These are phyloP conservation scores for Anguilla pacifica DNA, from an alignment of 2,797 vertebrate genomes.

Conservation along the genomic window DNA sequence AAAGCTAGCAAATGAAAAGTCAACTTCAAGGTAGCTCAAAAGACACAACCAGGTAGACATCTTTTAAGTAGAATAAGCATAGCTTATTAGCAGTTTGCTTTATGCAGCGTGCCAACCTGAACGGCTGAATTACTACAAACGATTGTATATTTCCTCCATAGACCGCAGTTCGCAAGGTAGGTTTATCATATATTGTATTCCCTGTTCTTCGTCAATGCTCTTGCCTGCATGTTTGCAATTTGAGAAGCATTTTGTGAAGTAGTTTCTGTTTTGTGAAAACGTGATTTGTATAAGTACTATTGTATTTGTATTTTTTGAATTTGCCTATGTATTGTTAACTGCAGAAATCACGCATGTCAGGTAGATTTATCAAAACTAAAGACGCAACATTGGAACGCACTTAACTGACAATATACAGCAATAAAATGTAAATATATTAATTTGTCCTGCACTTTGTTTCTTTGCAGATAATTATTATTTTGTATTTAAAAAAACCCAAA, in stretches of 20 bases:
- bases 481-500: constrained; percentile 33
- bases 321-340: background rate
- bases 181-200: constrained; percentile 23
- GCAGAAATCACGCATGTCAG: background rate
- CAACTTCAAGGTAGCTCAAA: constrained; percentile 20
- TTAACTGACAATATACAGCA: background rate
- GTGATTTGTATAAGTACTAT: background rate
- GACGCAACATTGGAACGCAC: background rate
- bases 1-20: background rate
- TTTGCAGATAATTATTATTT: constrained; percentile 54
- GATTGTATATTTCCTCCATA: background rate
- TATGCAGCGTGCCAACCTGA: background rate
- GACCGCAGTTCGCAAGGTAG: constrained; percentile 27
- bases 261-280: background rate
- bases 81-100: no score
- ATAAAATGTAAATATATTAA: background rate
- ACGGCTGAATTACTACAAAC: background rate
- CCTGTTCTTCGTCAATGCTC: background rate
- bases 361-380: background rate
- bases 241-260: background rate
- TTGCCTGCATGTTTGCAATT: background rate
- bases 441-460: constrained; percentile 9
- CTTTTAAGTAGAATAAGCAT: no score
- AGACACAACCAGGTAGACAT: constrained; percentile 15
- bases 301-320: background rate